These are phyloP conservation scores for Actinia tenebrosa DNA, from an alignment of 64 coral and sea anemone genomes.

Conservation along the genomic window DNA sequence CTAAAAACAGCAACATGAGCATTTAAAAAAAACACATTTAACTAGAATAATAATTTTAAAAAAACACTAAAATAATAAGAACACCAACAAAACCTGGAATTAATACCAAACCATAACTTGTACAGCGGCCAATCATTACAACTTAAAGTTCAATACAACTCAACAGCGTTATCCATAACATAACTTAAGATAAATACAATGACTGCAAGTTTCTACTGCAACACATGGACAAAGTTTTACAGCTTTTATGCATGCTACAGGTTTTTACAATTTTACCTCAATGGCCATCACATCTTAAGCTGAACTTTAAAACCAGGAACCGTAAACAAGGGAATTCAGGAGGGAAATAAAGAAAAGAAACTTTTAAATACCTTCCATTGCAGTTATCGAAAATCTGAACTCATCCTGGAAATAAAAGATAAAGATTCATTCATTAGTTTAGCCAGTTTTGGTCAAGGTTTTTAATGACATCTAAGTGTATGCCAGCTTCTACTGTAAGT, in stretches of 20 bases:
- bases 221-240: background rate
- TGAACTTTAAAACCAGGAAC: background rate
- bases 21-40: background rate
- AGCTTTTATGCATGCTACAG: background rate
- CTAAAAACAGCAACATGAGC: background rate
- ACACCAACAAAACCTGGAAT: too few species aligned
- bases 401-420: conserved; percentile 57
- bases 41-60: too few species aligned
- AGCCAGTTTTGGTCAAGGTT: too few species aligned
- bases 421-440: background rate
- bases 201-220: background rate
- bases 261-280: background rate
- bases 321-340: background rate
- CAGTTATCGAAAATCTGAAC: conserved; percentile 79
- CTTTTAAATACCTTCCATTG: conserved; percentile 61
- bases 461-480: too few species aligned
- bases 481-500: too few species aligned
- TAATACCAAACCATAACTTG: too few species aligned
- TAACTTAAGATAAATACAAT: background rate
- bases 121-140: background rate
- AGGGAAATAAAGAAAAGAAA: background rate
- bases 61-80: background rate
- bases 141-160: background rate
- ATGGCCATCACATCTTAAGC: background rate
- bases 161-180: background rate